Base-by-base conservation (phyloP, 2,113 vertebrate genomes). In the Lanius ludovicianus region DNA sequence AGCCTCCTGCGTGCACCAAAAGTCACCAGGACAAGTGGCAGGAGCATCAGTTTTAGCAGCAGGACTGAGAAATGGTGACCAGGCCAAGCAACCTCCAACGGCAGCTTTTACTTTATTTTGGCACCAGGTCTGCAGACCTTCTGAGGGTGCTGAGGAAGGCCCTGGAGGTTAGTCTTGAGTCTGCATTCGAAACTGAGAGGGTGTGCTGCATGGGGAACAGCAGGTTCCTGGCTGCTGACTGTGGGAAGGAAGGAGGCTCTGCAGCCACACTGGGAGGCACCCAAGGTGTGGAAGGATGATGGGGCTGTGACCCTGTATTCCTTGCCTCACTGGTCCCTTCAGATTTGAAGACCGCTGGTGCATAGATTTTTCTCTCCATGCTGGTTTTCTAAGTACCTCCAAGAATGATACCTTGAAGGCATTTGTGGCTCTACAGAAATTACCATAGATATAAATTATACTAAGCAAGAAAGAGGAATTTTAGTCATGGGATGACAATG, bases 11-110 rank as follows among this genome's bases (percentile, higher is more conserved):
- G 30, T 28, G 8, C 44, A 42, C 21, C 42, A 31, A 41, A 55
- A 31, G 52, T 64, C 39, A 35, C 16, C 1, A 1, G 24, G 22
- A 19, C 10, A 37, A 52, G 37, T 16, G 37, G 41, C 41, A 11
- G 18, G 8, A 83, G 12, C 25, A 53, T 2, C 57, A 31, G 7
- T 19, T 85, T 53, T 21, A 30, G 27, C 19, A 53, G 53, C 10
- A 55, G 13, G 17, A 69, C 37, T 44, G 22, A 59, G 49, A 84
- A 89, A 77, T 7, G 18, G 35, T 55, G 37, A 31, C 49, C 10
- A 28, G 6, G 7, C 13, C 30, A 47, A 39, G 28, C 12, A 77
- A 67, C 2, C 20, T 24, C 10, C 33, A n/a, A 28, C 0, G 1
- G 33, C 14, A 69, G 10, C 22, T 78, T 69, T 44, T 55, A 19